Conservation (phyloP, 2,113 vertebrate species). For the Oceanodroma tethys region DNA sequence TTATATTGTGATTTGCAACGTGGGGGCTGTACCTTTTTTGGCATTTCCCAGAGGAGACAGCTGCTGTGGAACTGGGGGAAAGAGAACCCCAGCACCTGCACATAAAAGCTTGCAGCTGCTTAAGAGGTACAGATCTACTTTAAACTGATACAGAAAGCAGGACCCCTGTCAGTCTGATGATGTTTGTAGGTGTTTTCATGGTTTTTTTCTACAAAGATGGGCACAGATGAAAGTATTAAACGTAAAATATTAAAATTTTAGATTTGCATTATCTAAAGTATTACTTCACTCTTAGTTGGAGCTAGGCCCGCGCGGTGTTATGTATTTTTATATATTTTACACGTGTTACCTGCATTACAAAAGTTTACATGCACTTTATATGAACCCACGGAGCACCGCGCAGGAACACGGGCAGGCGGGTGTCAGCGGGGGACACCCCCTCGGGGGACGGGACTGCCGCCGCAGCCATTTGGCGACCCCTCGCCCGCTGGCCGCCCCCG, state of each 20-base stretch:
- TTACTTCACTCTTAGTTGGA: background rate
- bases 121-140: background rate
- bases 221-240: background rate
- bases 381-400: accelerated
- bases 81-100: background rate
- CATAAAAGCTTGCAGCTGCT: background rate
- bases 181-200: background rate
- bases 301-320: accelerated
- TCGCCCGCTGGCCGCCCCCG: too few species aligned
- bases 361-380: accelerated
- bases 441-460: accelerated
- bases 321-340: background rate
- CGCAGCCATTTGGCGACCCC: background rate
- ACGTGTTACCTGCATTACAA: accelerated
- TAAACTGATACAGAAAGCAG: background rate
- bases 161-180: background rate
- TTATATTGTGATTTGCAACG: too few species aligned
- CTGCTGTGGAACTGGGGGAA: too few species aligned
- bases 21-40: background rate
- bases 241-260: too few species aligned
- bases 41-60: background rate
- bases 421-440: too few species aligned
- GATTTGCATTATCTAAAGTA: background rate
- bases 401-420: too few species aligned
- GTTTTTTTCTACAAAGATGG: background rate